Conservation (phyloP, 1,140 invertebrate genomes). For the Samia ricini region DNA sequence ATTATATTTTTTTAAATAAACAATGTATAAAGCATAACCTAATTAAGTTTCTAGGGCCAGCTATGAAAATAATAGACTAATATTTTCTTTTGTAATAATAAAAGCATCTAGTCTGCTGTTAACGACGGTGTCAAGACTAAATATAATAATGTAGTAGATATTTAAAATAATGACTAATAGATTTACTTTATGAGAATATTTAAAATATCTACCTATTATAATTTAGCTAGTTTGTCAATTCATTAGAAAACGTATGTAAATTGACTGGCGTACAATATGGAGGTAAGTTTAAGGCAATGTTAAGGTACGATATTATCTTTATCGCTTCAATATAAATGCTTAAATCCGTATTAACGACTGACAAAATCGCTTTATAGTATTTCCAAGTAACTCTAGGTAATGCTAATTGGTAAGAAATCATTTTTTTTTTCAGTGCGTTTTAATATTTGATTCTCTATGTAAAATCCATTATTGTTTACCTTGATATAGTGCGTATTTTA, state of each 20-base stretch:
- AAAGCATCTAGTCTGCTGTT: not conserved
- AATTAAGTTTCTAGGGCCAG: not conserved
- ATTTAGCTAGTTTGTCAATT: not conserved
- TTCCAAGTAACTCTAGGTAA: too few relatives aligned
- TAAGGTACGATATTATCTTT: not conserved
- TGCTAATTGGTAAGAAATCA: too few relatives aligned
- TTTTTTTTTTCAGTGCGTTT: too few relatives aligned
- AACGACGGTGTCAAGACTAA: not conserved
- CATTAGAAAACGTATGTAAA: not conserved
- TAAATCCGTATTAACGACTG: too few relatives aligned
- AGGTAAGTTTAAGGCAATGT: not conserved
- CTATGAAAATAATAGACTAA: not conserved
- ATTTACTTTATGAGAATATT: not conserved
- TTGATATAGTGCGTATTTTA: too few relatives aligned
- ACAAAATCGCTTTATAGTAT: too few relatives aligned
- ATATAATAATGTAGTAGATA: not conserved
- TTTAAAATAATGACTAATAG: too few relatives aligned
- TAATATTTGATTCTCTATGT: too few relatives aligned
- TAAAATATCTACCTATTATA: not conserved
- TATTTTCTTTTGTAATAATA: not conserved
- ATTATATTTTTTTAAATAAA: not conserved
- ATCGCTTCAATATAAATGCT: not conserved
- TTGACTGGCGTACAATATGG: not conserved
- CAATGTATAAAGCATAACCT: not conserved
- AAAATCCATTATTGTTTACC: too few relatives aligned